Evolutionary conservation across 1,140 invertebrate species (phyloP), one percentile per base, ranked within the genome.

Genomic region (Anthonomus grandis): DNA sequence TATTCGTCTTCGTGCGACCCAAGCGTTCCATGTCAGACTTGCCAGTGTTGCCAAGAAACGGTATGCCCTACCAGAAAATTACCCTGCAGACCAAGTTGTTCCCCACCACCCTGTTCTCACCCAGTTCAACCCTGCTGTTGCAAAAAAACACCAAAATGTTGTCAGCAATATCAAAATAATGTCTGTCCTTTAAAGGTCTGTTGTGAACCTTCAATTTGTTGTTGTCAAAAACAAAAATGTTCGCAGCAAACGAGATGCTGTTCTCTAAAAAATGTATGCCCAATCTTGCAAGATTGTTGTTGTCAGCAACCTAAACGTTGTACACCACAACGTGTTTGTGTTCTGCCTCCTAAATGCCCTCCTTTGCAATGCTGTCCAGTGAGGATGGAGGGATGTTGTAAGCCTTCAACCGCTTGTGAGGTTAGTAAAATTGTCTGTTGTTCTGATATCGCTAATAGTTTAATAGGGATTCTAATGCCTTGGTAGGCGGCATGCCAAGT

Each of bases 231-330:
- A 25, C 4, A 34, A 39, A 22, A 36, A 45, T 17, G 56, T 44
- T 22, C 41, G 24, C 13, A 17, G 13, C 45, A 45, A 44, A n/a
- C 13, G 15, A 1, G 46, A 31, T 57, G 58, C n/a, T n/a, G n/a
- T n/a, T n/a, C n/a, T n/a, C n/a, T n/a, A n/a, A n/a, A n/a, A n/a
- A n/a, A n/a, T n/a, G n/a, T n/a, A n/a, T n/a, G n/a, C n/a, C n/a
- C n/a, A n/a, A n/a, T n/a, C n/a, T n/a, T n/a, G n/a, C n/a, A n/a
- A n/a, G n/a, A n/a, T n/a, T n/a, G n/a, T n/a, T n/a, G n/a, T 17
- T 53, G 63, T 37, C 60, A 48, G 23, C 57, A 60, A 37, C 58
- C 58, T 1, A 18, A 42, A 42, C 6, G 18, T 8, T 42, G 10
- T n/a, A 12, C 18, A 2, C 12, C 23, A 18, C 39, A n/a, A 17